Evolutionary conservation across 2,888 invertebrate genomes (phyloP), one percentile per base, ranked within the genome.

Genomic region (Agrenia bidenticulata): DNA sequence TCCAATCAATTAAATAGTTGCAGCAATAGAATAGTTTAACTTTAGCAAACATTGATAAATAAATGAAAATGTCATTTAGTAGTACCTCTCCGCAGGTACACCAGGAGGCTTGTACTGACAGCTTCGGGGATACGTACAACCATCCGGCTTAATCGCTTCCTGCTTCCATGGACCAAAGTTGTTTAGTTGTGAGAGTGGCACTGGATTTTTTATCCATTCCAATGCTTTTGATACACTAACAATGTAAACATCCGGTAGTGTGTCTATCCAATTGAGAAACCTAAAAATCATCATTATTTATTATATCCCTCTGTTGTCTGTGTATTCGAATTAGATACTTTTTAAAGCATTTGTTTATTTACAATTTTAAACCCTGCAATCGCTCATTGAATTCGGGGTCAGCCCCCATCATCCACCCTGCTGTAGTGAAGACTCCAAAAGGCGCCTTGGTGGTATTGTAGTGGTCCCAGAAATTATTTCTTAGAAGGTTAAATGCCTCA

Each of bases 351-450:
- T n/a, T n/a, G n/a, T n/a, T n/a, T n/a, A n/a, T n/a, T n/a, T n/a
- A n/a, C n/a, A n/a, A n/a, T n/a, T n/a, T n/a, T n/a, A n/a, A n/a
- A n/a, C n/a, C n/a, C n/a, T n/a, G n/a, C n/a, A n/a, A n/a, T n/a
- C n/a, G n/a, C n/a, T n/a, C n/a, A n/a, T n/a, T n/a, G 61, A 74
- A 76, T 26, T 72, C 72, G n/a, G 77, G 69, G 55, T 68, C 75
- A 21, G 72, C 70, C 4, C 64, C 68, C 23, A 54, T 68, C 74
- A 87, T 86, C 86, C 87, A 87, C 4, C 84, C 84, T 2, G 87
- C 85, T 77, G 88, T 88, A 55, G 87, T 79, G 77, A 83, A 87
- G 75, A 88, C 82, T 1, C 87, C 87, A 77, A 87, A 87, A 0
- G 88, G 89, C 4, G 89, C 85, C 0, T 85, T 81, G 77, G 85